A percentile compares a stretch with the other conserved stretches of the same genome.
phyloP scores from a whole-genome alignment of 2,797 vertebrate genomes.

The Falco peregrinus region DNA sequence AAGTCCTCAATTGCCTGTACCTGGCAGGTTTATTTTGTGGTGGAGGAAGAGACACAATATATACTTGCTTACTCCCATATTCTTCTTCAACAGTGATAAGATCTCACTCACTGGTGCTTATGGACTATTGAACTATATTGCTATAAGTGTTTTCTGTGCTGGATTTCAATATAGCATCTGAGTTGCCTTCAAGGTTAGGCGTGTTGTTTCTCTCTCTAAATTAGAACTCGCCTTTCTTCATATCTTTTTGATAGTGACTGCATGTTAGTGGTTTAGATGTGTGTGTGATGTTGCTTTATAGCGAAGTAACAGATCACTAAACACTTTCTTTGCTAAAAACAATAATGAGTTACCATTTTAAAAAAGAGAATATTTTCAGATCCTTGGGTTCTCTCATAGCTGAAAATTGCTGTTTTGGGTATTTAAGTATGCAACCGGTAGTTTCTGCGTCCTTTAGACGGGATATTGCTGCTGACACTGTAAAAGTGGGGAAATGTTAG shows the following conservation, averaged over 20 bases:
- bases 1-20: not conserved
- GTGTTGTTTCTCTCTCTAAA: not conserved
- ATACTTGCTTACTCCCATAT: not conserved
- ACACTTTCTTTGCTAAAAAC: not conserved
- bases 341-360: not conserved
- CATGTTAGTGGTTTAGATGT: not conserved
- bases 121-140: not conserved
- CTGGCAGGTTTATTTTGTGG: not conserved
- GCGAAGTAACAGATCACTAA: not conserved
- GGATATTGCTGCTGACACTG: not conserved
- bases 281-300: not conserved
- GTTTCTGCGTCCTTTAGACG: not conserved
- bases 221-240: not conserved
- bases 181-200: not conserved
- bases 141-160: not conserved
- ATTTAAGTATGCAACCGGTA: not conserved
- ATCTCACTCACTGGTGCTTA: not conserved
- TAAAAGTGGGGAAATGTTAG: rapidly evolving
- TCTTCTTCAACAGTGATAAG: not conserved
- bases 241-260: not conserved
- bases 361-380: not conserved
- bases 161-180: not conserved
- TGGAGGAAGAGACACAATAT: not conserved
- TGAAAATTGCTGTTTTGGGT: not conserved
- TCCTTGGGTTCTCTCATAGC: not conserved